Base-by-base conservation (phyloP, 2,888 invertebrate genomes). In the Rotaria magnacalcarata region DNA sequence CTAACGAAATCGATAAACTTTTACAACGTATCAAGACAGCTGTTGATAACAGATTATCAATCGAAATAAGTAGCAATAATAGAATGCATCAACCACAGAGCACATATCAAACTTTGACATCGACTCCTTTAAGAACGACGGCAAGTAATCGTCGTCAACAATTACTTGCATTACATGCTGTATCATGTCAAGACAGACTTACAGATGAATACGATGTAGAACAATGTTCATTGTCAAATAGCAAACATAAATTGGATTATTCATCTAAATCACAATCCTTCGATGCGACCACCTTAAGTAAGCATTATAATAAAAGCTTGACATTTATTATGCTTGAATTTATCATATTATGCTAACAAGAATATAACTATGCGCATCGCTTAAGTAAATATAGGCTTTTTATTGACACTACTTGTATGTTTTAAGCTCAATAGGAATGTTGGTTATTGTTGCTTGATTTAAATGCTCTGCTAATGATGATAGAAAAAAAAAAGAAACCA, bases 121-220 rank as follows among this genome's bases (percentile, higher is more conserved):
- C 34, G 14, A 67, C 3, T 67, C 67, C 34, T 16, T 11, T 34
- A 34, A 67, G 67, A 67, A 14, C 67, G 34, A 19, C 34, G 34
- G 24, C 67, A 80, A 24, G n/a, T 24, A 47, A 80, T 80, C 43
- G 80, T 14, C 80, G 80, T 47, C 80, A 80, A 47, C 80, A 80
- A 80, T n/a, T 80, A n/a, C 80, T 80, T 80, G 80, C 47, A 47
- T 47, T 80, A 80, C 80, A 80, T 80, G 80, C 47, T 47, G 80
- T 80, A 47, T 80, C 80, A 47, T 80, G 80, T 47, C 47, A 80
- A 47, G 80, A 80, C 47, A 10, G 19, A 10, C 80, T 14, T 14
- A 47, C 80, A n/a, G 47, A 80, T 80, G 80, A 80, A 10, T 80
- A 80, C 6, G 47, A 47, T 80, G 19, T n/a, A 11, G 80, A 80